Evolutionary conservation across 2,888 invertebrate genomes (phyloP).

Genomic region (Cryptus viduatorius): DNA sequence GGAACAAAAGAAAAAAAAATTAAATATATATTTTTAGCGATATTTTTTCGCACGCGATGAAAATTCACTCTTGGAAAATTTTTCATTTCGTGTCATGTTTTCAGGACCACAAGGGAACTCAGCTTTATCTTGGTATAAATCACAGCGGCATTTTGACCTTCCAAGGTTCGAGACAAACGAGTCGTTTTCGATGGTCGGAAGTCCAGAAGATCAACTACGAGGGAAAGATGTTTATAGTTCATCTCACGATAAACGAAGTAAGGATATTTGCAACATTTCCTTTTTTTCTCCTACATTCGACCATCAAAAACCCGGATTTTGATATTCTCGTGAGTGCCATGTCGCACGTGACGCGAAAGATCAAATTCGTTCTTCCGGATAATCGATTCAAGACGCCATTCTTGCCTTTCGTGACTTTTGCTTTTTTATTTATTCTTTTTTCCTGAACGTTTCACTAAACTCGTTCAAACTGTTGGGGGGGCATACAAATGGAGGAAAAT

Average conservation of each 20-base stretch:
- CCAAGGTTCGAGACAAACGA: conserved; percentile 96
- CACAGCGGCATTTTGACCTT: conserved; percentile 98
- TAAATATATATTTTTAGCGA: background rate
- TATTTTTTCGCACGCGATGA: background rate
- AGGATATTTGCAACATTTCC: conserved; percentile 76
- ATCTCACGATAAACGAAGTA: conserved; percentile 96
- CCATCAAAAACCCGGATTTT: background rate
- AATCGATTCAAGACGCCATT: conserved; percentile 6
- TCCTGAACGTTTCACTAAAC: conserved; percentile 5
- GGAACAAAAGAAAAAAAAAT: background rate
- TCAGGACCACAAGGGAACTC: conserved; percentile 96
- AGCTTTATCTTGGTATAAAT: conserved; percentile 97
- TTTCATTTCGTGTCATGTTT: conserved; percentile 67
- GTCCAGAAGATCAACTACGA: conserved; percentile 98
- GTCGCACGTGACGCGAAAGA: background rate
- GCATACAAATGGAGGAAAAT: conserved; percentile 5
- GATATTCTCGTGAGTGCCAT: background rate
- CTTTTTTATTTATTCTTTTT: background rate
- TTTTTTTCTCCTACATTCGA: background rate
- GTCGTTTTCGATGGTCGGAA: conserved; percentile 98
- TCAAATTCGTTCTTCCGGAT: background rate
- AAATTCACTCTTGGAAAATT: background rate
- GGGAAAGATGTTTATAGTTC: conserved; percentile 98
- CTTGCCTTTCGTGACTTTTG: background rate
- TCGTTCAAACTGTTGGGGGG: background rate